Conservation (phyloP, 2,888 invertebrate species). For the Pterostichus niger region DNA sequence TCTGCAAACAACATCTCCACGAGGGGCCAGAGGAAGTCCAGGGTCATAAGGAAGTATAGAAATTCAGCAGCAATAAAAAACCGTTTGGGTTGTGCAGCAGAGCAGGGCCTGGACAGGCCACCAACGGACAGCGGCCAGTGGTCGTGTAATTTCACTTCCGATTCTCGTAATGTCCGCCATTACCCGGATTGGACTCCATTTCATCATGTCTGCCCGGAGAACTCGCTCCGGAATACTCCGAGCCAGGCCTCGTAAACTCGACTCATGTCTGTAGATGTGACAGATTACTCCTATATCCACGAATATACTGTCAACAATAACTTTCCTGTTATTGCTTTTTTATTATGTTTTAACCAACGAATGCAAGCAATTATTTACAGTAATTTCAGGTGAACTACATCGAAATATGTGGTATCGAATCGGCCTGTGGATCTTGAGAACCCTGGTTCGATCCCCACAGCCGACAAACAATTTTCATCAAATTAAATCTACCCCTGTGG, state of each 20-base stretch:
- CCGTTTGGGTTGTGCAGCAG: slow-evolving; percentile 65
- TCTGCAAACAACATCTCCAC: not conserved
- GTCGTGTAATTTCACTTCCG: slow-evolving; percentile 73
- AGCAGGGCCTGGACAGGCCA: slow-evolving; percentile 66
- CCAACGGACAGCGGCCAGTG: slow-evolving; percentile 69
- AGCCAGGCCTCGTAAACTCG: slow-evolving; percentile 6
- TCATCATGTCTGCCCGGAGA: slow-evolving; percentile 60
- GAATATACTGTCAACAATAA: slow-evolving; percentile 6
- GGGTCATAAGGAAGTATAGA: slow-evolving; percentile 70
- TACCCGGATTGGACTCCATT: slow-evolving; percentile 70
- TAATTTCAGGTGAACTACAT: not conserved
- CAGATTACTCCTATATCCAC: not conserved
- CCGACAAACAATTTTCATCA: too few relatives aligned
- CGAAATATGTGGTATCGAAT: too few relatives aligned
- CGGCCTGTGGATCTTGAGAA: too few relatives aligned
- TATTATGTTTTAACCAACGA: not conserved
- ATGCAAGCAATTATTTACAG: not conserved
- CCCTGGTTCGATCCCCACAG: too few relatives aligned
- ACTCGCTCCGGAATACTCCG: not conserved
- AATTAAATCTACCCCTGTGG: too few relatives aligned
- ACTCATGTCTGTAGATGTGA: slow-evolving; percentile 12
- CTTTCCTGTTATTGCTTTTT: not conserved
- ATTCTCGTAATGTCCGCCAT: slow-evolving; percentile 72
- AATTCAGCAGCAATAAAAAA: slow-evolving; percentile 71
- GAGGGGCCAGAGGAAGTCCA: slow-evolving; percentile 26